Base-by-base conservation (phyloP, 2,797 vertebrate genomes). In the Melanotaenia pygmaea region DNA sequence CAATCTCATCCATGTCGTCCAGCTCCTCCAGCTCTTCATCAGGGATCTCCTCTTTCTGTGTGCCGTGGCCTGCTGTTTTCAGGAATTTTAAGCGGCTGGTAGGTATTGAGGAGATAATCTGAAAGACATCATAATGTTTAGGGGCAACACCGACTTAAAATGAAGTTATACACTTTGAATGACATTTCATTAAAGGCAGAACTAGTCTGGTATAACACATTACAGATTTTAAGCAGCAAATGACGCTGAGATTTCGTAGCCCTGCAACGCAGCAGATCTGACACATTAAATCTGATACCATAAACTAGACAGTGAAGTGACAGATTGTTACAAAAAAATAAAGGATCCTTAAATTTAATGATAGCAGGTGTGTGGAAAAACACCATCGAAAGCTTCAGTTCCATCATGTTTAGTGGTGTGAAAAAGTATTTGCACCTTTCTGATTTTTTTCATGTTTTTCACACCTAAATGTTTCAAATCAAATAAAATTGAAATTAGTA, bases 1-100 rank as follows among this genome's bases (percentile, higher is more conserved):
- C 98, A 0, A 99, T 99, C 90, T 99, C 98, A 0, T 99, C 98
- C 74, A 95, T 95, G 58, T 99, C 98, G 0, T 99, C 98, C 75
- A 95, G 91, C 87, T 99, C 98, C 22, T 98, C 97, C 84, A 99
- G 86, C 80, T 99, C 98, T 77, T 99, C 98, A 50, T 99, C 98
- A 0, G 98, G 98, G 90, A 98, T 99, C 90, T 99, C 98, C 72
- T 98, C 97, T 84, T 98, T 98, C 76, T 99, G 97, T 56, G 98
- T 99, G 84, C 98, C 98, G 34, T 99, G 98, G 80, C 98, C 98
- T 38, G 98, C 98, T 45, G 97, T 96, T 90, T 99, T 99, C 70
- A 99, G 93, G 93, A 99, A 99, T 93, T 97, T 99, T 94, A 99
- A 94, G 50, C 96, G 96, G 81, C 96, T 99, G 72, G 98, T 99